Conservation (phyloP, 2,797 vertebrate species). For the Paedocypris micromegethes region DNA sequence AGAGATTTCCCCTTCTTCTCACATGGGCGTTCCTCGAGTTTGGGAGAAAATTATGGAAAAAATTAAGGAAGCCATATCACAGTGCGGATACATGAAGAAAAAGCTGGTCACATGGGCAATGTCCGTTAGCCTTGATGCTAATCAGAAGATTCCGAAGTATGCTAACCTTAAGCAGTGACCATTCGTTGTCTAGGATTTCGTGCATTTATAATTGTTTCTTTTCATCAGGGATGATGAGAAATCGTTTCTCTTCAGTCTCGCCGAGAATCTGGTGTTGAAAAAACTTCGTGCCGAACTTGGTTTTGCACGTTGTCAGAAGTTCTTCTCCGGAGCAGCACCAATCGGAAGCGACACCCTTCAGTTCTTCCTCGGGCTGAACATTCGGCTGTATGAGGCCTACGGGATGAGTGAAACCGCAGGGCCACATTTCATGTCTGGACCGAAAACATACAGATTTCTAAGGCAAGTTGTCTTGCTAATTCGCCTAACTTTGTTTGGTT, state of each 20-base stretch:
- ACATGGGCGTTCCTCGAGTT: constrained; percentile 83
- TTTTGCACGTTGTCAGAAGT: constrained; percentile 75
- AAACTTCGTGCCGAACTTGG: constrained; percentile 75
- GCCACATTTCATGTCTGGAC: constrained; percentile 80
- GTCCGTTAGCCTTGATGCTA: constrained; percentile 75
- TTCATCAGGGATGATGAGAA: constrained; percentile 66
- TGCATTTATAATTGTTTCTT: constrained; percentile 7
- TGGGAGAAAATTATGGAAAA: constrained; percentile 90
- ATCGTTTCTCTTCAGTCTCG: constrained; percentile 69
- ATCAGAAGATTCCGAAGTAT: constrained; percentile 69
- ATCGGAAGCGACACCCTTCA: constrained; percentile 70
- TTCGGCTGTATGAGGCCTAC: constrained; percentile 77
- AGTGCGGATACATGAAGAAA: constrained; percentile 74
- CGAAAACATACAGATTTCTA: constrained; percentile 64
- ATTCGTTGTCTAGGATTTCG: too few species aligned
- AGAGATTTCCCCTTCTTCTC: constrained; percentile 76
- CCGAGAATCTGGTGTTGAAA: constrained; percentile 74
- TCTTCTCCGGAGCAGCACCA: constrained; percentile 79
- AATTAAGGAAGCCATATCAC: constrained; percentile 71
- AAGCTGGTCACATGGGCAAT: constrained; percentile 82
- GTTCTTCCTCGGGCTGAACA: constrained; percentile 82
- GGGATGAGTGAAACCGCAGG: constrained; percentile 86
- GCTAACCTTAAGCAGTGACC: neutral
- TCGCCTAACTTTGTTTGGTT: too few species aligned
- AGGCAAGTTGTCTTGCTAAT: constrained; percentile 62